A percentile compares a stretch with the other conserved stretches of the same genome.
Evolutionary conservation across 2,113 vertebrate species (phyloP).

Genomic region (Hassar affinis): DNA sequence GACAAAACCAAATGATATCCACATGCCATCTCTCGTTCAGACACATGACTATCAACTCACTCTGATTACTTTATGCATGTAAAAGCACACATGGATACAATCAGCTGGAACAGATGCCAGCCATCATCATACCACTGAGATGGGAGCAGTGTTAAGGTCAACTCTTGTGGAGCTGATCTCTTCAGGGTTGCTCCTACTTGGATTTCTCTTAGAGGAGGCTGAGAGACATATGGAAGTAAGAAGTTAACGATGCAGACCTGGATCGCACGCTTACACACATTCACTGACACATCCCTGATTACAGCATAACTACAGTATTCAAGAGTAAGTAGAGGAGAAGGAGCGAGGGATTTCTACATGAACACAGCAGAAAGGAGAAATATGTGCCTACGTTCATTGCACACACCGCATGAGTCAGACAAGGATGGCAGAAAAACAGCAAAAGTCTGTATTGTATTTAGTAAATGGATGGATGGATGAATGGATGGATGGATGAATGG

Average conservation of each 20-base stretch:
- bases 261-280: conserved; percentile 3
- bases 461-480: background rate
- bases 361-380: background rate
- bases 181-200: conserved; percentile 10
- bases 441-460: background rate
- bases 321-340: background rate
- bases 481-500: background rate
- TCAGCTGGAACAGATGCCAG: conserved; percentile 21
- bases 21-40: background rate
- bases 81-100: conserved; percentile 37
- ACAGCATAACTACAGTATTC: background rate
- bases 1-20: background rate
- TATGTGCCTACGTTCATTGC: background rate
- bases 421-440: background rate
- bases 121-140: background rate
- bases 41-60: background rate
- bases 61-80: background rate
- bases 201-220: conserved; percentile 24
- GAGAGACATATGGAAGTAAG: conserved; percentile 1
- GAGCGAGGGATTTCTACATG: background rate
- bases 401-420: background rate
- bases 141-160: conserved; percentile 19
- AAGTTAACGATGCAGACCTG: background rate
- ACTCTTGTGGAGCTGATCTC: background rate
- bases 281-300: background rate